Evolutionary conservation across 1,140 invertebrate species (phyloP).

Genomic region (Cydia amplana): DNA sequence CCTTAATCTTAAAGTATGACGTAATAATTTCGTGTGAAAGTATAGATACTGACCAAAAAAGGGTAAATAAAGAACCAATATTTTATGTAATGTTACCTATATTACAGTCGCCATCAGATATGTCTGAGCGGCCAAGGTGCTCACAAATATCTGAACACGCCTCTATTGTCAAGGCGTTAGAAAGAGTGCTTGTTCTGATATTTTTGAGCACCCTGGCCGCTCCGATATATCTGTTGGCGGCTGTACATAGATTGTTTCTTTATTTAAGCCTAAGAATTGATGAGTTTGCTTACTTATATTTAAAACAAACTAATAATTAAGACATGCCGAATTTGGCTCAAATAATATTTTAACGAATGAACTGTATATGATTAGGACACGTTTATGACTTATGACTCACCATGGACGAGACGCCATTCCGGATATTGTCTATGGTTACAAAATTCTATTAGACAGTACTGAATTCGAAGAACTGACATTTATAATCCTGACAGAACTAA

Average conservation of each 20-base stretch:
- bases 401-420: neutral
- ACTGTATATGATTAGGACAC: neutral
- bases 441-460: too few relatives aligned
- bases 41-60: neutral
- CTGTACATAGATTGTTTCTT: neutral
- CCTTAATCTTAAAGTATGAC: neutral
- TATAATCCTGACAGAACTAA: too few relatives aligned
- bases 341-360: neutral
- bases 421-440: neutral
- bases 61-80: neutral
- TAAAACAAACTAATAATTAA: neutral
- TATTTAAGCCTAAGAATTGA: slow-evolving; percentile 12
- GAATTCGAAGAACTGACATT: too few relatives aligned
- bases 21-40: slow-evolving; percentile 1
- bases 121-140: too few relatives aligned
- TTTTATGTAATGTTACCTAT: neutral
- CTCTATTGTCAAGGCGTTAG: too few relatives aligned
- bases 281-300: neutral
- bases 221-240: too few relatives aligned
- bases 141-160: too few relatives aligned
- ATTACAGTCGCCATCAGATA: neutral
- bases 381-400: too few relatives aligned
- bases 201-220: too few relatives aligned
- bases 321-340: neutral
- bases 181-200: too few relatives aligned